Conservation (phyloP, 1,140 invertebrate species). For the Euura saliciscinereae region DNA sequence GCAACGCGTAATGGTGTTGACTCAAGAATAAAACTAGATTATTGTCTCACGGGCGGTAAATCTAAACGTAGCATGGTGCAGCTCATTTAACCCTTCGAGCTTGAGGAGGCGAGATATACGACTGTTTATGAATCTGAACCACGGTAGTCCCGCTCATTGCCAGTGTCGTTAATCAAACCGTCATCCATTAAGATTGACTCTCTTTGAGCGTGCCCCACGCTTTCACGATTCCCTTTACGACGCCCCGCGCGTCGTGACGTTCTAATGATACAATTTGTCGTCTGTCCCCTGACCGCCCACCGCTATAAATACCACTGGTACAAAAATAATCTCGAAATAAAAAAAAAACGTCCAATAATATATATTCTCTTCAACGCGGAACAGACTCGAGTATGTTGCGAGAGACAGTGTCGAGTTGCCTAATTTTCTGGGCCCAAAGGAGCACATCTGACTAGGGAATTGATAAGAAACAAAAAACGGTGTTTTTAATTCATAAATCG, state of each 20-base stretch:
- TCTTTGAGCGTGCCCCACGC: background rate
- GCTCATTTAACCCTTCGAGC: slow-evolving; percentile 10
- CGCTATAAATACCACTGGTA: slow-evolving; percentile 8
- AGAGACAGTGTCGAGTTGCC: too few relatives aligned
- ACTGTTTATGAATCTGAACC: slow-evolving; percentile 14
- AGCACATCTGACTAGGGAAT: too few relatives aligned
- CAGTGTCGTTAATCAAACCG: slow-evolving; percentile 9
- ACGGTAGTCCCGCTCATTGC: slow-evolving; percentile 7
- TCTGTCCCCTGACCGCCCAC: slow-evolving; percentile 1
- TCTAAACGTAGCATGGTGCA: background rate
- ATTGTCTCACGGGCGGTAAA: slow-evolving; percentile 10
- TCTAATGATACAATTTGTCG: slow-evolving; percentile 15
- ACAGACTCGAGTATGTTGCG: background rate
- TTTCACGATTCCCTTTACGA: background rate
- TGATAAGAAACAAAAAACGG: background rate
- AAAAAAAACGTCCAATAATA: background rate
- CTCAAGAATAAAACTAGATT: slow-evolving; percentile 9
- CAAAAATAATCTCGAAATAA: background rate
- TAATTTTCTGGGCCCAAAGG: too few relatives aligned
- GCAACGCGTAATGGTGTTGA: slow-evolving; percentile 8
- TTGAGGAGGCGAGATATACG: slow-evolving; percentile 9
- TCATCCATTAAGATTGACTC: slow-evolving; percentile 15
- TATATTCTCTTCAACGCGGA: background rate
- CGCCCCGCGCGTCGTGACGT: background rate
- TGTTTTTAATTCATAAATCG: too few relatives aligned